Evolutionary conservation across 2,888 invertebrate genomes (phyloP), one percentile per base, ranked within the genome.

Genomic region (Nymphalis urticae): DNA sequence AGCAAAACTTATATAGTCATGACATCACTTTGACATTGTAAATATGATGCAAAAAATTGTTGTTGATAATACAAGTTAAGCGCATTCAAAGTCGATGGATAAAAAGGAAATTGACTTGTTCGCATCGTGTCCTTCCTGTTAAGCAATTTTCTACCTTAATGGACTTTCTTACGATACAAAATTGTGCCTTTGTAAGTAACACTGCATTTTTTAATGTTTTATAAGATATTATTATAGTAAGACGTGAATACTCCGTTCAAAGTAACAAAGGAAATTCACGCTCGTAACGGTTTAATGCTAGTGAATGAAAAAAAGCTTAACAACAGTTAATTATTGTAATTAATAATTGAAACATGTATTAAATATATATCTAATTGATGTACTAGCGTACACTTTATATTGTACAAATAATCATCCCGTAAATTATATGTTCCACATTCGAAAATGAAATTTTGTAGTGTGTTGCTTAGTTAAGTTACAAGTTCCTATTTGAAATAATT

Each of bases 21-120:
- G 58, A 42, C 42, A 56, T 54, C 54, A 54, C 17, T 42, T 19
- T 42, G 58, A 42, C 58, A 58, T 58, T 58, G 58, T 42, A 42
- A 42, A 42, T 58, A 19, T 42, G 42, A 32, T 19, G 36, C 58
- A 58, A 58, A 58, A 42, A 58, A 58, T 42, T 58, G 58, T 19
- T 50, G 50, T 58, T 58, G 36, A 58, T 42, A 58, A n/a, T 56
- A 56, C 27, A 27, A 27, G 54, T 56, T 56, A 58, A 58, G 58
- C 58, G 58, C 58, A 58, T 58, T 58, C 58, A 58, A 58, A 42
- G 58, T 58, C 42, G 36, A 58, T 13, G 36, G 54, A 56, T 58
- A 58, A 58, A 56, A 58, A 58, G 36, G 36, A 58, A 58, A 58
- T 58, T 58, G 58, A 58, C 36, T 58, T 56, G 56, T 56, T 42